Conservation (phyloP, 2,888 invertebrate genomes). For the Campoletis raptor region DNA sequence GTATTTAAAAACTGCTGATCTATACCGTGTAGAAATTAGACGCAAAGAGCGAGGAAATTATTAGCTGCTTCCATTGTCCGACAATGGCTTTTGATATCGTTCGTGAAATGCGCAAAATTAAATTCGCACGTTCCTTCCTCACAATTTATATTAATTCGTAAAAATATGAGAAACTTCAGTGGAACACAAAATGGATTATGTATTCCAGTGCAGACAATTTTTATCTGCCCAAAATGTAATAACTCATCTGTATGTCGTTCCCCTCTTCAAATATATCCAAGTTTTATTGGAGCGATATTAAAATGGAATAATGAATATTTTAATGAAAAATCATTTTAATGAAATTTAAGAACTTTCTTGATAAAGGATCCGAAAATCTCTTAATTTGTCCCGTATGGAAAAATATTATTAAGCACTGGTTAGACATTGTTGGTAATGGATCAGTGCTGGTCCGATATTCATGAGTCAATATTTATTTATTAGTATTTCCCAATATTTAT, state of each 20-base stretch:
- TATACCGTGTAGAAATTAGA: slow-evolving; percentile 10
- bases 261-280: neutral
- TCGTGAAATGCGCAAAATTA: neutral
- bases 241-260: neutral
- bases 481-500: no score
- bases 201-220: neutral
- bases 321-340: neutral
- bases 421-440: no score
- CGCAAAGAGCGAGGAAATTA: slow-evolving; percentile 4
- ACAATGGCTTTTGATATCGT: neutral
- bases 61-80: neutral
- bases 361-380: neutral
- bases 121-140: neutral
- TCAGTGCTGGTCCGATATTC: no score
- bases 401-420: no score
- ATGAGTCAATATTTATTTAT: no score
- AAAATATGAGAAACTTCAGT: neutral
- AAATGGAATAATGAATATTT: neutral
- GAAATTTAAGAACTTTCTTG: neutral
- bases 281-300: neutral
- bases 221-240: neutral
- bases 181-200: neutral
- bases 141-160: neutral
- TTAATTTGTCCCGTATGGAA: neutral
- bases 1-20: slow-evolving; percentile 42